A percentile compares a stretch with the other conserved stretches of the same genome.
These are phyloP conservation scores for Drosophila histrio DNA, from an alignment of 2,888 invertebrate genomes.

Conservation along the genomic window DNA sequence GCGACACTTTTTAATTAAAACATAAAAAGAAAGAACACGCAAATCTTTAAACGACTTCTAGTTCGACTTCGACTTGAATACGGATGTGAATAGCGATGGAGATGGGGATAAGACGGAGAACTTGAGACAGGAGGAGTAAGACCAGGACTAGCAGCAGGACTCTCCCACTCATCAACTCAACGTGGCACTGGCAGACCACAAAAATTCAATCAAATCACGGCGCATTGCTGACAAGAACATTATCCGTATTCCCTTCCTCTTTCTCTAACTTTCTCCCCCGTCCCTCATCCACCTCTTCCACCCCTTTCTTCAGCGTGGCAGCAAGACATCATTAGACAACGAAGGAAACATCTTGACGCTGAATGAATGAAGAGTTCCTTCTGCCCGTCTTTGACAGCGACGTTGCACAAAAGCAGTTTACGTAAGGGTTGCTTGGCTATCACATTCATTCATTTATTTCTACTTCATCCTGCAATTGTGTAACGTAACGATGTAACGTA, in stretches of 20 bases:
- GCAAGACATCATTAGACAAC: conserved; percentile 53
- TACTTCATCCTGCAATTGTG: background rate
- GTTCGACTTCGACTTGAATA: background rate
- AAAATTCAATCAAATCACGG: conserved; percentile 76
- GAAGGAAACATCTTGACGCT: conserved; percentile 3
- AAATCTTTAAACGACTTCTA: conserved; percentile 43
- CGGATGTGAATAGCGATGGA: background rate
- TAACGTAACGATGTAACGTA: conserved; percentile 8
- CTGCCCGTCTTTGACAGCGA: background rate
- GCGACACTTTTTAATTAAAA: conserved; percentile 81
- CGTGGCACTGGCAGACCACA: conserved; percentile 55
- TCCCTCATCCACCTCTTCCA: background rate
- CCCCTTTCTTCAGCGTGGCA: background rate
- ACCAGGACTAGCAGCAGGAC: background rate
- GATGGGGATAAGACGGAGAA: background rate
- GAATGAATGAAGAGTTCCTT: background rate
- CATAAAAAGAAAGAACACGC: conserved; percentile 57
- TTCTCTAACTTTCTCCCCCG: background rate
- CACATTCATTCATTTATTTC: conserved; percentile 1
- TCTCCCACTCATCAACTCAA: conserved; percentile 3
- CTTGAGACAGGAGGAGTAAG: background rate
- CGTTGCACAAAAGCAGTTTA: conserved; percentile 5
- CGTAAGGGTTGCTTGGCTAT: conserved; percentile 12
- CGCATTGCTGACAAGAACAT: conserved; percentile 61
- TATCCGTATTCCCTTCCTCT: conserved; percentile 23